Conservation (phyloP, 2,888 invertebrate genomes). For the Erebia palarica region DNA sequence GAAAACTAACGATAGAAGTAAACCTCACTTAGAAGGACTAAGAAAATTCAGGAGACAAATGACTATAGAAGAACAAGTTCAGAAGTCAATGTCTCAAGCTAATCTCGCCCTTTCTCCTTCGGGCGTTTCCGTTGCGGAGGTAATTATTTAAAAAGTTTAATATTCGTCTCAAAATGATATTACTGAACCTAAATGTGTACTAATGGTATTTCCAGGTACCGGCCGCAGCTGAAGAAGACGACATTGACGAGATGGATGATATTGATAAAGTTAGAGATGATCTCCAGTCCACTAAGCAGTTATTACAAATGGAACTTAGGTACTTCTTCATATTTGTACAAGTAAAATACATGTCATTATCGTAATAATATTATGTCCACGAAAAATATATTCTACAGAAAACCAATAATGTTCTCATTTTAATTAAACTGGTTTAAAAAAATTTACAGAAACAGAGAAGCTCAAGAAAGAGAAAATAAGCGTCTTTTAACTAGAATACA, state of each 20-base stretch:
- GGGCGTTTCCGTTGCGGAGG: constrained; percentile 64
- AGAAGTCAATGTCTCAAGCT: constrained; percentile 89
- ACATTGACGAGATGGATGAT: constrained; percentile 94
- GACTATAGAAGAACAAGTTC: constrained; percentile 94
- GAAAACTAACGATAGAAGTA: constrained; percentile 93
- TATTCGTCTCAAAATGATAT: background rate
- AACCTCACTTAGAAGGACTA: constrained; percentile 90
- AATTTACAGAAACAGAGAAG: constrained; percentile 88
- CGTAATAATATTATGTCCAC: background rate
- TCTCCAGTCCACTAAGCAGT: constrained; percentile 94
- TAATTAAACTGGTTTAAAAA: background rate
- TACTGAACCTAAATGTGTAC: background rate
- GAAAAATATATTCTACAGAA: too few species aligned
- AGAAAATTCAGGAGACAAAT: constrained; percentile 94
- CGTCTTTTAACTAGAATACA: constrained; percentile 89
- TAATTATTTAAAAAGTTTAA: constrained; percentile 35
- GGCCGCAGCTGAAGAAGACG: constrained; percentile 83
- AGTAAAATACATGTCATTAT: background rate
- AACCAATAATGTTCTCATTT: background rate
- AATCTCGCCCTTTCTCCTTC: constrained; percentile 81
- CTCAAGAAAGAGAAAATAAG: constrained; percentile 92
- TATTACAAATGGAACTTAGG: constrained; percentile 92
- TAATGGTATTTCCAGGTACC: constrained; percentile 48
- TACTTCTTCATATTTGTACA: constrained; percentile 41
- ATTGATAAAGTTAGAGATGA: constrained; percentile 95